Base-by-base conservation (phyloP, 2,113 vertebrate species). In the Corythoichthys haematopterus region DNA sequence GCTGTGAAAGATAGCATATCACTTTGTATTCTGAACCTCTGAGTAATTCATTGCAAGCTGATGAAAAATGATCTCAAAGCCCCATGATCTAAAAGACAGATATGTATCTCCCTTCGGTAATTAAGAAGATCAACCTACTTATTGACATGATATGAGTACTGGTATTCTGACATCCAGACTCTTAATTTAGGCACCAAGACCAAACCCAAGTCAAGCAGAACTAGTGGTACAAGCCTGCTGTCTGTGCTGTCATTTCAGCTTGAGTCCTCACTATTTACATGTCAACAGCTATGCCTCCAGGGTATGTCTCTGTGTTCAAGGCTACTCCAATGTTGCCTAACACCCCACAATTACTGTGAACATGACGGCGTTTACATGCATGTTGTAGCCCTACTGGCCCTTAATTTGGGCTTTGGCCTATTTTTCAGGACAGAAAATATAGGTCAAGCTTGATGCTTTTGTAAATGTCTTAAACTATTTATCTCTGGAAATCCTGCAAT, bases 381-480 rank as follows among this genome's bases (percentile, higher is more conserved):
- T 62, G 74, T 57, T 10, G 53, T 70, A 61, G 69, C 74, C 85
- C 71, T 78, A 52, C 73, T 76, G 86, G 73, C 79, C 85, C 79
- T 86, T 85, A 85, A 85, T 91, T 89, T 88, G 80, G 82, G 78
- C 73, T 86, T 57, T 85, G 84, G 84, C 85, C 87, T 89, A 91
- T 87, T 88, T 89, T 88, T 86, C 80, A 83, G 64, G 78, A 76
- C 69, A 20, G 65, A 78, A 78, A 86, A 91, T 91, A 74, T 92
- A 89, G 90, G 91, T 90, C 91, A 90, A 50, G 72, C 66, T 80
- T 70, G 79, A 75, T 82, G 84, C 70, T 76, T 82, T 71, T 83
- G 72, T 84, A 76, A 81, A 68, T 67, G 86, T 83, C 85, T 76
- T 70, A 74, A 85, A 81, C 70, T 72, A 84, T 91, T 88, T 88